A percentile compares a stretch with the other conserved stretches of the same genome.
Conservation (phyloP, 2,888 invertebrate species). For the Eupithecia abbreviata region DNA sequence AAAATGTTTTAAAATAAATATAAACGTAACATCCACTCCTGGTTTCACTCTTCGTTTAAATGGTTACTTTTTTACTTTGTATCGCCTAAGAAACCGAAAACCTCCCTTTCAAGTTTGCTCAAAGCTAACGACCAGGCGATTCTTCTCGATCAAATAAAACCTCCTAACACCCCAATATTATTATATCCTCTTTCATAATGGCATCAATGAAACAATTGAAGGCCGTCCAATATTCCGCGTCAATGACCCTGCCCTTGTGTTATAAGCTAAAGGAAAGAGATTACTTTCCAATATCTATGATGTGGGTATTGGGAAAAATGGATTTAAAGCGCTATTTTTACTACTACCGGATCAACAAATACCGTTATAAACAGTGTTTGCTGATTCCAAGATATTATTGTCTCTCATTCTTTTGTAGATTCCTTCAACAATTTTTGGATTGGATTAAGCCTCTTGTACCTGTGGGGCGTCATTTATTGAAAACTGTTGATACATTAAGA, state of each 20-base stretch:
- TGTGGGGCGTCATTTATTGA: not conserved
- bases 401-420: not conserved
- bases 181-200: not conserved
- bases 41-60: not conserved
- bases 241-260: conserved; percentile 6
- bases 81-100: not conserved
- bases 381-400: not conserved
- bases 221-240: conserved; percentile 4
- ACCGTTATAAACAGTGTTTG: not conserved
- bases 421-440: not conserved
- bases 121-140: conserved; percentile 10
- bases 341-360: not conserved
- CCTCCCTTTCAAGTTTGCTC: conserved; percentile 7
- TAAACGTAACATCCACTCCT: too few relatives aligned
- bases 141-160: not conserved
- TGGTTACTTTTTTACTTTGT: not conserved
- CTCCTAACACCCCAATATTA: not conserved
- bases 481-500: not conserved
- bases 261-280: not conserved
- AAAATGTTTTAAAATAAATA: not conserved
- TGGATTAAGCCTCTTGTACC: not conserved
- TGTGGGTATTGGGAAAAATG: not conserved
- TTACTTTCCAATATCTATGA: not conserved
- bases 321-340: not conserved
- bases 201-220: conserved; percentile 13